phyloP scores from a whole-genome alignment of 1,140 invertebrate species.

The Heliconius hewitsoni region DNA sequence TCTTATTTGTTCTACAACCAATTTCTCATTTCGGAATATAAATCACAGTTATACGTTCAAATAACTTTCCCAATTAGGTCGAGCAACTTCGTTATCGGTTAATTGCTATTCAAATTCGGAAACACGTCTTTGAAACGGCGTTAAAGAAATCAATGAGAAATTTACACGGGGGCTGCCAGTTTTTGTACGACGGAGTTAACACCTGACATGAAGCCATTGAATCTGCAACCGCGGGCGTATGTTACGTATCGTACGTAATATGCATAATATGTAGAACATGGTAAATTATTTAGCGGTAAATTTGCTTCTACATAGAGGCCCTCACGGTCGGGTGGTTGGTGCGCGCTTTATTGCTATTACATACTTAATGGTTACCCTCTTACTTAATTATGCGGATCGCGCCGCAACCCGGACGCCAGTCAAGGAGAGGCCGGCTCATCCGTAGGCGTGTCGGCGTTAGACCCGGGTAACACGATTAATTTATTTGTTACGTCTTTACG shows the following conservation, averaged over 20 bases:
- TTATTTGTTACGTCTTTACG: slow-evolving; percentile 50
- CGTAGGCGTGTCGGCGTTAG: slow-evolving; percentile 54
- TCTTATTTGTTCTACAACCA: not conserved
- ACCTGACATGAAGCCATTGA: slow-evolving; percentile 29
- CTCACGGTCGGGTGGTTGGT: slow-evolving; percentile 51
- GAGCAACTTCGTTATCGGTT: slow-evolving; percentile 45
- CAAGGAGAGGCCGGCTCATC: slow-evolving; percentile 51
- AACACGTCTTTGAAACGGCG: slow-evolving; percentile 42
- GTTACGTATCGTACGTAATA: slow-evolving; percentile 39
- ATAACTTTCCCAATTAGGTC: slow-evolving; percentile 31
- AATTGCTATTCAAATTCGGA: slow-evolving; percentile 52
- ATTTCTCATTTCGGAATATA: slow-evolving; percentile 8
- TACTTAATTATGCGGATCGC: slow-evolving; percentile 76
- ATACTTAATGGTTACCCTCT: slow-evolving; percentile 76
- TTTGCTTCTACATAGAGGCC: slow-evolving; percentile 57
- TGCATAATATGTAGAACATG: slow-evolving; percentile 39
- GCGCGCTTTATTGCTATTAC: slow-evolving; percentile 69
- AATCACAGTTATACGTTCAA: slow-evolving; percentile 22
- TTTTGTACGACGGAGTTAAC: slow-evolving; percentile 27
- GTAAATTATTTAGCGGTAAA: slow-evolving; percentile 60
- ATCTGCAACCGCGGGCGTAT: slow-evolving; percentile 26
- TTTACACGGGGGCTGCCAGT: slow-evolving; percentile 24
- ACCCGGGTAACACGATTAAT: slow-evolving; percentile 61
- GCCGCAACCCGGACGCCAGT: slow-evolving; percentile 49
- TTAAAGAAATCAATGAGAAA: slow-evolving; percentile 35